Percentiles rank a stretch among this genome's conserved stretches.
phyloP scores from a whole-genome alignment of 2,113 vertebrate genomes.

The Mormoops blainvillei region DNA sequence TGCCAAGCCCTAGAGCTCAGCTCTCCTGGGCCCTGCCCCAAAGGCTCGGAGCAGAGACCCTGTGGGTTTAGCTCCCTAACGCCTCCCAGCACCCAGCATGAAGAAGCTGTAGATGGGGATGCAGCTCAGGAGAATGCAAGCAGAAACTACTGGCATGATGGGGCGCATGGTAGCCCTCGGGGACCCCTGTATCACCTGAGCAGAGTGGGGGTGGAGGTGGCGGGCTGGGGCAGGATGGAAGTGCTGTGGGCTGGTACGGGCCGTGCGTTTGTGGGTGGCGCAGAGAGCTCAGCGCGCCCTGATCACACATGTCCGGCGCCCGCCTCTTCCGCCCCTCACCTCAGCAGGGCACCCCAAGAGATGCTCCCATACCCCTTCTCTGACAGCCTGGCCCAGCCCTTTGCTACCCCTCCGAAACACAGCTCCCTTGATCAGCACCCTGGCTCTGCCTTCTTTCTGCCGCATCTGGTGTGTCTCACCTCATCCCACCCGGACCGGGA shows the following conservation, averaged over 20 bases:
- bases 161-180: no score
- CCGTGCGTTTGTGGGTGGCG: accelerated
- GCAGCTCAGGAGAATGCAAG: not conserved
- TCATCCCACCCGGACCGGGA: not conserved
- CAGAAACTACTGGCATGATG: not conserved
- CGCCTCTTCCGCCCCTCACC: not conserved
- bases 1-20: not conserved
- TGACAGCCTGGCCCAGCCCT: not conserved
- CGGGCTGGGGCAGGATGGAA: not conserved
- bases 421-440: not conserved
- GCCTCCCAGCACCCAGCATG: not conserved
- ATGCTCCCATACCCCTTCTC: not conserved
- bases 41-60: not conserved
- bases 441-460: not conserved
- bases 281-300: accelerated
- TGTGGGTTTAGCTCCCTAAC: not conserved
- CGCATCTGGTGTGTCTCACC: not conserved
- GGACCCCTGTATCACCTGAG: not conserved
- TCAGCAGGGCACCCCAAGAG: not conserved
- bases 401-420: no score
- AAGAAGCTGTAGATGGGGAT: not conserved
- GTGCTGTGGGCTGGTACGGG: not conserved
- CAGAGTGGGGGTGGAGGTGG: not conserved
- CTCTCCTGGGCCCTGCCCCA: accelerated
- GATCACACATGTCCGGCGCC: accelerated